Evolutionary conservation across 2,888 invertebrate genomes (phyloP).

Genomic region (Nemurella pictetii): DNA sequence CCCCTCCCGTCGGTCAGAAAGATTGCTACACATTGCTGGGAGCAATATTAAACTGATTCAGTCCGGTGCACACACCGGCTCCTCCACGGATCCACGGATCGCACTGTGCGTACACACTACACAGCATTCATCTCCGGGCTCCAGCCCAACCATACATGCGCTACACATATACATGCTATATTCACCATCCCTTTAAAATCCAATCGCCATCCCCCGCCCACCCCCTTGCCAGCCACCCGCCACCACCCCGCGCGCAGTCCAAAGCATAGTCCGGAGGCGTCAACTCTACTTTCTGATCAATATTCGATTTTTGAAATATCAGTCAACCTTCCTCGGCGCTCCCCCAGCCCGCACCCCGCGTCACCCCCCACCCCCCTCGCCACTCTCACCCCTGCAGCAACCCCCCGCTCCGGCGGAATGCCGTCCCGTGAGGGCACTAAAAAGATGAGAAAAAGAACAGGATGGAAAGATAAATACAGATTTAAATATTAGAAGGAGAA

Average conservation of each 20-base stretch:
- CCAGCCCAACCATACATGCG: neutral
- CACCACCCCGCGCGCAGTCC: slow-evolving; percentile 27
- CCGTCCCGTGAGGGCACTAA: slow-evolving; percentile 33
- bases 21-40: too few relatives aligned
- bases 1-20: too few relatives aligned
- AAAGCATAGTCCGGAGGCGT: slow-evolving; percentile 40
- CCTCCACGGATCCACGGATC: neutral
- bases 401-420: slow-evolving; percentile 36
- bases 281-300: slow-evolving; percentile 41
- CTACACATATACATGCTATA: neutral
- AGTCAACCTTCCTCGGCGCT: slow-evolving; percentile 35
- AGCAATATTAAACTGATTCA: too few relatives aligned
- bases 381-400: slow-evolving; percentile 25
- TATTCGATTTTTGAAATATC: slow-evolving; percentile 43
- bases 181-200: slow-evolving; percentile 38
- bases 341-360: slow-evolving; percentile 11
- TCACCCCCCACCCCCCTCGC: slow-evolving; percentile 21
- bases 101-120: neutral
- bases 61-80: neutral
- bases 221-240: slow-evolving; percentile 24
- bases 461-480: slow-evolving; percentile 29
- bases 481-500: slow-evolving; percentile 29
- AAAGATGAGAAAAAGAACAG: slow-evolving; percentile 33
- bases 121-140: neutral
- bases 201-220: slow-evolving; percentile 37